Conservation (phyloP, 2,113 vertebrate species). For the Lagopus muta region DNA sequence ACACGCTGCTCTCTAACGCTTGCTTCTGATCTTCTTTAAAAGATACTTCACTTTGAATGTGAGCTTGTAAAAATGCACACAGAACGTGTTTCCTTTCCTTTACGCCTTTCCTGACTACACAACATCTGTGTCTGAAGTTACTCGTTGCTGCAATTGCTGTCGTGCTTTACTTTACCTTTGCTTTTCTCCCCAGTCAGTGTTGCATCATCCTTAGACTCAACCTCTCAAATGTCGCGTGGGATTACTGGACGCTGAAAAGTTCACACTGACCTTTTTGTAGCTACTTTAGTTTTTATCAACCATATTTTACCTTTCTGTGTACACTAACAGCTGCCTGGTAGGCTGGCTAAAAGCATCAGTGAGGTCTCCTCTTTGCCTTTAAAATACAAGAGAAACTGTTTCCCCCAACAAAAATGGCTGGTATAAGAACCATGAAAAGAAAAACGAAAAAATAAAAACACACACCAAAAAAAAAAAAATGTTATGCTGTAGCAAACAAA, state of each 20-base stretch:
- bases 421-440: conserved; percentile 75
- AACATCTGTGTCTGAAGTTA: not conserved
- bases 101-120: not conserved
- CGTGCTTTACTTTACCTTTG: conserved; percentile 6
- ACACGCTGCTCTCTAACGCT: not conserved
- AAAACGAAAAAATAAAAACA: conserved; percentile 9
- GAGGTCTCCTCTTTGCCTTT: conserved; percentile 54
- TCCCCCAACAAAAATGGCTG: conserved; percentile 70
- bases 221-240: not conserved
- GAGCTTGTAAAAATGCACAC: not conserved
- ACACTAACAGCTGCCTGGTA: conserved; percentile 54
- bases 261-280: not conserved
- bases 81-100: not conserved
- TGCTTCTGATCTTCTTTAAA: not conserved
- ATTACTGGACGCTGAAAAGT: conserved; percentile 3
- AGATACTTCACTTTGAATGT: conserved; percentile 21
- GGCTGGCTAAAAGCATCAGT: conserved; percentile 61
- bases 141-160: not conserved
- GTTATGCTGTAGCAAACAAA: conserved; percentile 60
- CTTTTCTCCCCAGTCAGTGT: not conserved
- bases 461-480: not conserved
- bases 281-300: not conserved
- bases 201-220: not conserved
- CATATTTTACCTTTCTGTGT: not conserved
- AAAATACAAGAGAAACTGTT: conserved; percentile 24